phyloP scores from a whole-genome alignment of 1,140 invertebrate species.

The Neelides sp. region DNA sequence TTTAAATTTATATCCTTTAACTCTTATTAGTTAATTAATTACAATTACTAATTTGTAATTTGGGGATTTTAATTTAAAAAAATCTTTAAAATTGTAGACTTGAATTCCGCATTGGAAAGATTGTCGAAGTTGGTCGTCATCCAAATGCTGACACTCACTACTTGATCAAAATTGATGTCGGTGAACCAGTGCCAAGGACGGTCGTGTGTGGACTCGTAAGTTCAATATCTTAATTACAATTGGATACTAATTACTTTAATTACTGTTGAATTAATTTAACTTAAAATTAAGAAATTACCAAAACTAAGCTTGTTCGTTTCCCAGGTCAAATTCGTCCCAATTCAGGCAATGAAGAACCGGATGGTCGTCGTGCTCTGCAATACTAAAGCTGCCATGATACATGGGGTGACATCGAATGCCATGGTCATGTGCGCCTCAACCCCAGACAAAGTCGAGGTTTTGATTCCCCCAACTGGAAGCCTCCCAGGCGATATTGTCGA shows the following conservation, averaged over 20 bases:
- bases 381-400: conserved; percentile 76
- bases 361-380: conserved; percentile 73
- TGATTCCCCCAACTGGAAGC: conserved; percentile 54
- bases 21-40: too few species aligned
- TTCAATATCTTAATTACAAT: neutral
- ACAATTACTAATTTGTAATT: too few species aligned
- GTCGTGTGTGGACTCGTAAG: conserved; percentile 51
- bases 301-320: conserved; percentile 32
- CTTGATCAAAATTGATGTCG: conserved; percentile 80
- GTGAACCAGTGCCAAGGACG: conserved; percentile 63
- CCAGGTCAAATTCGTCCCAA: conserved; percentile 67
- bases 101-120: conserved; percentile 73
- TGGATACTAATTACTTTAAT: too few species aligned
- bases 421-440: conserved; percentile 86
- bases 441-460: conserved; percentile 70
- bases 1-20: too few species aligned
- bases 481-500: conserved; percentile 62
- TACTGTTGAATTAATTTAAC: too few species aligned
- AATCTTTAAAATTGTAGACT: conserved; percentile 62
- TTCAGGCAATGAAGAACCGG: conserved; percentile 66
- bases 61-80: too few species aligned
- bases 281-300: too few species aligned
- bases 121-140: conserved; percentile 66
- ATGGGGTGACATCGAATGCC: conserved; percentile 67
- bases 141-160: conserved; percentile 83